A percentile compares a stretch with the other conserved stretches of the same genome.
Conservation (phyloP, 1,140 invertebrate genomes). For the Eriocheir sinensis region DNA sequence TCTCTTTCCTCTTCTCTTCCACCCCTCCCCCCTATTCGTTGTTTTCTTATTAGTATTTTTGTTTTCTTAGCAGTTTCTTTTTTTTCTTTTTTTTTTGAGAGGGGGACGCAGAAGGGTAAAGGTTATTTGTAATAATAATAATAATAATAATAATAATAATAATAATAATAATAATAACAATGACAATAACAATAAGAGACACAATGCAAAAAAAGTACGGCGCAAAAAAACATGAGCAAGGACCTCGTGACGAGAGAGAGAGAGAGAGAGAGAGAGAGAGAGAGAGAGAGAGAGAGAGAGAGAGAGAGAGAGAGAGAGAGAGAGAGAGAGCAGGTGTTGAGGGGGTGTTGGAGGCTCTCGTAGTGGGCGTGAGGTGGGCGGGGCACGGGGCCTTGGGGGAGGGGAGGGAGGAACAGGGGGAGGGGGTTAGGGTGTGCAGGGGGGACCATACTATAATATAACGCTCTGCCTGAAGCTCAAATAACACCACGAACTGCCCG, state of each 20-base stretch:
- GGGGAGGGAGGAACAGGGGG: too few species aligned
- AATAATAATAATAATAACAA: slow-evolving; percentile 11
- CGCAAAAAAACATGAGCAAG: neutral
- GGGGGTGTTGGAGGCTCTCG: too few species aligned
- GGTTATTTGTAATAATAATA: too few species aligned
- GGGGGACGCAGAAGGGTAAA: too few species aligned
- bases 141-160: neutral
- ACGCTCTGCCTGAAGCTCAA: neutral
- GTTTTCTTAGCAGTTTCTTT: neutral
- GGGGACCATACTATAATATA: slow-evolving; percentile 24
- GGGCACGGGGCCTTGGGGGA: neutral
- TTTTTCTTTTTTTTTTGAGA: neutral
- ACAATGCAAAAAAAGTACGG: too few species aligned
- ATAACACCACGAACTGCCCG: neutral
- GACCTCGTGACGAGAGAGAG: neutral
- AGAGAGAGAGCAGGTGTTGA: neutral
- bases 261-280: too few species aligned
- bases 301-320: too few species aligned
- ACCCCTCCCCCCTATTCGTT: neutral
- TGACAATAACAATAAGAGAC: too few species aligned
- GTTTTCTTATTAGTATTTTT: neutral
- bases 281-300: too few species aligned
- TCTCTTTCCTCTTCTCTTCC: neutral
- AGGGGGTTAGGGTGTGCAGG: neutral
- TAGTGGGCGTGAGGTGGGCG: slow-evolving; percentile 8